Percentiles rank a stretch among this genome's conserved stretches.
These are phyloP conservation scores for Acanthaster planci DNA, from an alignment of 35 echinoderm and acorn worm species.

Conservation along the genomic window DNA sequence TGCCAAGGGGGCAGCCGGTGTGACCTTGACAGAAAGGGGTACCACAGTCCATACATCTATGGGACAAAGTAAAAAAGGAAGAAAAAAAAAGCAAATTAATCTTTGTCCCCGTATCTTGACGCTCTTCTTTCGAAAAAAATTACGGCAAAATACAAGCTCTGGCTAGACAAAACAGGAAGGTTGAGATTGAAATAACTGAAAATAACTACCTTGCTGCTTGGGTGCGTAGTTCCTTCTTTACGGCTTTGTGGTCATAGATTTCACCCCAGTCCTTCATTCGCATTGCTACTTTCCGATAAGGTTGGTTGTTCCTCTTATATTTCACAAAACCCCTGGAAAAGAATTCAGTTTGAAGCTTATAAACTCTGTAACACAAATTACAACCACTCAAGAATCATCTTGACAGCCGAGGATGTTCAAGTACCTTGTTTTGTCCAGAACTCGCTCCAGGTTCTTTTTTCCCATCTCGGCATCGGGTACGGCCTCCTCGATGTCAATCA, in stretches of 20 bases:
- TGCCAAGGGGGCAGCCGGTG: constrained; percentile 95
- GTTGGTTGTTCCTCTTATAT: constrained; percentile 75
- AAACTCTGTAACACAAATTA: too few relatives aligned
- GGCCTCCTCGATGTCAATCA: constrained; percentile 86
- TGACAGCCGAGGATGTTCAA: too few relatives aligned
- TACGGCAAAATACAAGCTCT: too few relatives aligned
- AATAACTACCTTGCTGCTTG: constrained; percentile 86
- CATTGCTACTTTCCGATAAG: constrained; percentile 67
- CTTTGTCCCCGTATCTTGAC: too few relatives aligned
- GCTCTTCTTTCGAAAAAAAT: too few relatives aligned
- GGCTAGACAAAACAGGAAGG: too few relatives aligned
- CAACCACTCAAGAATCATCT: too few relatives aligned
- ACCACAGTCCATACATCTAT: constrained; percentile 99
- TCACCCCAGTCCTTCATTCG: constrained; percentile 92
- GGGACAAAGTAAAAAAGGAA: neutral
- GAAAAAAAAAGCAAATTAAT: too few relatives aligned
- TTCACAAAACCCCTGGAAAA: constrained; percentile 86
- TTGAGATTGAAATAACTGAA: neutral
- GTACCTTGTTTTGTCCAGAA: constrained; percentile 93
- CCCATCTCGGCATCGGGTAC: constrained; percentile 79
- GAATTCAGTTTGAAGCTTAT: neutral
- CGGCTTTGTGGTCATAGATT: constrained; percentile 88
- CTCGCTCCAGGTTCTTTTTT: constrained; percentile 64
- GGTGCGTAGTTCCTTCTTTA: constrained; percentile 71
- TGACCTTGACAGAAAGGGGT: constrained; percentile 95